A percentile compares a stretch with the other conserved stretches of the same genome.
Conservation (phyloP, 2,888 invertebrate genomes). For the Electrophaes corylata region DNA sequence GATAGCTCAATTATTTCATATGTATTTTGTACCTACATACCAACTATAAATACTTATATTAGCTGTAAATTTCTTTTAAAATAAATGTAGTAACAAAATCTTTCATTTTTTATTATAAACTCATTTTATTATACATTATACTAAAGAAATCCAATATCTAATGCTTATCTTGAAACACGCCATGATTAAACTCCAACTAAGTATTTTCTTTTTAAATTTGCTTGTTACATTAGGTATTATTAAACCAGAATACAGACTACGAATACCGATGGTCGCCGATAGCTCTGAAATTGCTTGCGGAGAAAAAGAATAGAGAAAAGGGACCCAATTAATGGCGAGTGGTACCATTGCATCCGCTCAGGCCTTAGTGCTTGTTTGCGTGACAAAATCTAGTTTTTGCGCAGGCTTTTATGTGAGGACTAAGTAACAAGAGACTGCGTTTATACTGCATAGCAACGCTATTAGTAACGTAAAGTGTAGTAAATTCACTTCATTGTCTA, state of each 20-base stretch:
- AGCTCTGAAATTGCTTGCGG: constrained; percentile 36
- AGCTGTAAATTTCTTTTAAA: no score
- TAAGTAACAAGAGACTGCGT: constrained; percentile 43
- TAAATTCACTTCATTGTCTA: no score
- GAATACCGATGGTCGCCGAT: constrained; percentile 29
- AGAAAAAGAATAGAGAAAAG: constrained; percentile 60
- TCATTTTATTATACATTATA: no score
- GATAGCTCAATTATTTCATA: no score
- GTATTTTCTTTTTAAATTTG: background rate
- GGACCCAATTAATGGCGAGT: constrained; percentile 70
- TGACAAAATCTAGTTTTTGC: constrained; percentile 75
- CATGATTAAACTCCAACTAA: background rate
- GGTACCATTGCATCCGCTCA: constrained; percentile 69
- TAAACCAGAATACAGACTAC: constrained; percentile 8
- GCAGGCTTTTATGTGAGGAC: constrained; percentile 44
- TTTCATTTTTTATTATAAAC: no score
- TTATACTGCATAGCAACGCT: background rate
- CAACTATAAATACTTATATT: no score
- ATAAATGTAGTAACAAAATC: no score
- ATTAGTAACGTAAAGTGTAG: no score
- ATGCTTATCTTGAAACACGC: background rate
- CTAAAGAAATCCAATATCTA: background rate
- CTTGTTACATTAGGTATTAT: background rate
- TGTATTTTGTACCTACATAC: no score
- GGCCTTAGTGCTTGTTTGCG: constrained; percentile 65